Base-by-base conservation (phyloP, 2,888 invertebrate genomes). In the Spilosoma lubricipeda region DNA sequence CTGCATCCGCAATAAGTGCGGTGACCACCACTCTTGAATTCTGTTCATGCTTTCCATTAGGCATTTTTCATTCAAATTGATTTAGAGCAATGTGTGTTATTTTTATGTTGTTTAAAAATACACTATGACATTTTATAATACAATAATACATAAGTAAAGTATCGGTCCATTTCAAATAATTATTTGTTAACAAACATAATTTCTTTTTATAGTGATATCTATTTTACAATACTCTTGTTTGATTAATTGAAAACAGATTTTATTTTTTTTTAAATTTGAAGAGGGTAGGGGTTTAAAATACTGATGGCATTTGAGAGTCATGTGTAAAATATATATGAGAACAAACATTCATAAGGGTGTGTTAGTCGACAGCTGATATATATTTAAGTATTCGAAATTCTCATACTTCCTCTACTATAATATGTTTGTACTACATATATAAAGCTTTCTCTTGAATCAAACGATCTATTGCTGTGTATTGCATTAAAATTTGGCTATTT, bases 141-240 rank as follows among this genome's bases (percentile, higher is more conserved):
- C n/a, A 42, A 20, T 33, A 69, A 52, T 69, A 67, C 52, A 42
- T 72, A 67, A 59, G 65, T 68, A 70, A 75, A 75, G n/a, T 77
- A 73, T 84, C 74, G 77, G 75, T 77, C 74, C 71, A 71, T 73
- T 76, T 71, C 30, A 67, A 70, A 59, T 2, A 56, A 33, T 67
- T 52, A 59, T 56, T 73, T 73, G 36, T 56, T 65, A 69, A 70
- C 52, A 73, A 33, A 23, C 48, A 67, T 33, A 23, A 27, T 59
- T 36, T 70, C 27, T 70, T 52, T 56, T 56, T 2, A 70, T 0
- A 2, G 39, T 39, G 69, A 36, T 23, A 67, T 23, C 23, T 48
- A 48, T 67, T 67, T 67, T 13, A 82, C 80, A 82, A 82, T 82
- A 63, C 15, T 63, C 3, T 2, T 27, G 18, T 8, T 59, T 27